phyloP scores from a whole-genome alignment of 2,113 vertebrate genomes.

The Camelus bactrianus region DNA sequence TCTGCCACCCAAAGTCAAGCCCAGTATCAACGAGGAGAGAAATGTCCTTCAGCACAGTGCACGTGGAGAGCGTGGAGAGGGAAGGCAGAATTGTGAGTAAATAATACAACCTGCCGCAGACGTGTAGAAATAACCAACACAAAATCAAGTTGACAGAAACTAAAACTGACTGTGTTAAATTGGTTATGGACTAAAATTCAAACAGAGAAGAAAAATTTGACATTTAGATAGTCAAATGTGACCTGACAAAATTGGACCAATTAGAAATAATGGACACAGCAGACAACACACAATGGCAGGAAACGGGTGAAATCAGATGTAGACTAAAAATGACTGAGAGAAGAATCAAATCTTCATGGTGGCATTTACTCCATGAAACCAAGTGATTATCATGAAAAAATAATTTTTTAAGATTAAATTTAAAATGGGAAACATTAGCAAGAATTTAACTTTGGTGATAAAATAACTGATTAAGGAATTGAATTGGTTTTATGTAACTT shows the following conservation, averaged over 20 bases:
- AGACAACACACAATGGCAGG: background rate
- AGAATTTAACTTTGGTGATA: constrained; percentile 10
- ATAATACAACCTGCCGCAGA: background rate
- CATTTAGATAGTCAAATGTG: constrained; percentile 15
- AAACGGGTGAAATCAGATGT: background rate
- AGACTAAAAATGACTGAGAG: background rate
- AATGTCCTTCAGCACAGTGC: background rate
- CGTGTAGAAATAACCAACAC: background rate
- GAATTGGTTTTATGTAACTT: background rate
- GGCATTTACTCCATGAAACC: background rate
- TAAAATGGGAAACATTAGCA: background rate
- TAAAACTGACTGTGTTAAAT: background rate
- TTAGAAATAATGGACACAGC: background rate
- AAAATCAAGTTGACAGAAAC: background rate
- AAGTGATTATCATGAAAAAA: background rate
- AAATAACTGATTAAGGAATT: background rate
- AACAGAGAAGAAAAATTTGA: background rate
- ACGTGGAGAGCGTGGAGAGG: background rate
- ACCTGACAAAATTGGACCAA: background rate
- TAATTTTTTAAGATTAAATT: constrained; percentile 3
- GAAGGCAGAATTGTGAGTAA: background rate
- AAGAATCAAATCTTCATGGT: background rate
- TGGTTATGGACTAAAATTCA: background rate
- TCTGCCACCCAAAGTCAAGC: background rate
- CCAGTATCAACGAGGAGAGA: background rate